These are phyloP conservation scores for Zhuqinia jingwanae DNA, from an alignment of 2,888 invertebrate genomes.

Conservation along the genomic window DNA sequence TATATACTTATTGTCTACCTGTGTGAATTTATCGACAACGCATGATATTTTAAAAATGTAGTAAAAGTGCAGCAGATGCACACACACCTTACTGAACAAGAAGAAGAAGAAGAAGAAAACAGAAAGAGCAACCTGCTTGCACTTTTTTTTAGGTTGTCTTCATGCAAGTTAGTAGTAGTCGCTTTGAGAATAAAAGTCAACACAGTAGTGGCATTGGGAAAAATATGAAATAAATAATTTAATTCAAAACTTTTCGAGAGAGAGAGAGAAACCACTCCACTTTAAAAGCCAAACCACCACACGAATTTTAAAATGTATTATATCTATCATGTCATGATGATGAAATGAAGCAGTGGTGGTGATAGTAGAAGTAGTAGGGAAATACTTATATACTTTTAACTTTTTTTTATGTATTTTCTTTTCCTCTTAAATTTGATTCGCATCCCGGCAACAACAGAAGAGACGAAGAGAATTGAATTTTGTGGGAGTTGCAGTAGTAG, in stretches of 20 bases:
- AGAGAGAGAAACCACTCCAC: too few relatives aligned
- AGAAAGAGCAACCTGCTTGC: background rate
- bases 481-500: background rate
- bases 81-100: background rate
- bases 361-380: too few relatives aligned
- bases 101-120: too few relatives aligned
- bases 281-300: background rate
- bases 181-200: background rate
- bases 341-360: background rate
- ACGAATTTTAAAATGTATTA: background rate
- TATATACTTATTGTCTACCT: background rate
- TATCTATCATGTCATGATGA: too few relatives aligned
- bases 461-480: too few relatives aligned
- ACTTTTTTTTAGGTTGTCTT: background rate
- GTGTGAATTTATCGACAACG: background rate
- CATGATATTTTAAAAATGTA: background rate
- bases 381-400: too few relatives aligned
- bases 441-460: too few relatives aligned
- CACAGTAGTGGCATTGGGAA: background rate
- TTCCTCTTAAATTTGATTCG: too few relatives aligned
- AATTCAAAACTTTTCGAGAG: background rate
- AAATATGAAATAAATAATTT: background rate
- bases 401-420: too few relatives aligned
- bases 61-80: conserved; percentile 39
- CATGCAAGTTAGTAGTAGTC: background rate